Evolutionary conservation across 2,888 invertebrate species (phyloP).

Genomic region (Megaustenia siamemsis): DNA sequence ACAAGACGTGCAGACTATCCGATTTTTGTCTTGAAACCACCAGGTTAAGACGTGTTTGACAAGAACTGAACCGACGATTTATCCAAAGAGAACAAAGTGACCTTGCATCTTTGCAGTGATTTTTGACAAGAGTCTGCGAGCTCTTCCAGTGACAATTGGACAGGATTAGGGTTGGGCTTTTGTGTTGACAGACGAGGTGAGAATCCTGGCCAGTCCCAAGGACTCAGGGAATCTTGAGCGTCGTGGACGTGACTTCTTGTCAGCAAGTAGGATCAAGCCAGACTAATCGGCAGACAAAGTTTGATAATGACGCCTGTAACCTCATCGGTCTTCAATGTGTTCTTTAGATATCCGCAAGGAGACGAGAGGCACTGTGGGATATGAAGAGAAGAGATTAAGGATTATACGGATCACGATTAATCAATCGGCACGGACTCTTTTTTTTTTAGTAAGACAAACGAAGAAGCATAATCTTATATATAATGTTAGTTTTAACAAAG

Average conservation of each 20-base stretch:
- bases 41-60: constrained; percentile 36
- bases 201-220: constrained; percentile 46
- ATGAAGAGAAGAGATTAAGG: constrained; percentile 30
- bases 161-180: constrained; percentile 35
- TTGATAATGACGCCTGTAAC: constrained; percentile 38
- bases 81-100: constrained; percentile 32
- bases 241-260: constrained; percentile 36
- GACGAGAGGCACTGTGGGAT: not conserved
- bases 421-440: not conserved
- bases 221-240: constrained; percentile 33
- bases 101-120: constrained; percentile 32
- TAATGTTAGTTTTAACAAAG: not conserved
- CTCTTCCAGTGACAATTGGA: constrained; percentile 44
- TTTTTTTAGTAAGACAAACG: not conserved
- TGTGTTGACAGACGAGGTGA: constrained; percentile 46
- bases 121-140: constrained; percentile 43
- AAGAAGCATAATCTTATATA: not conserved
- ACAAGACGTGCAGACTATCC: not conserved
- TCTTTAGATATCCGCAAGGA: not conserved
- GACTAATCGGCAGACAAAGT: constrained; percentile 49
- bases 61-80: constrained; percentile 36
- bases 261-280: constrained; percentile 25
- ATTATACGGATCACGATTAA: constrained; percentile 24
- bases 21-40: not conserved
- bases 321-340: constrained; percentile 42